Percentiles rank a stretch among this genome's conserved stretches.
Evolutionary conservation across 2,888 invertebrate species (phyloP).

Genomic region (Hemistola chrysoprasaria): DNA sequence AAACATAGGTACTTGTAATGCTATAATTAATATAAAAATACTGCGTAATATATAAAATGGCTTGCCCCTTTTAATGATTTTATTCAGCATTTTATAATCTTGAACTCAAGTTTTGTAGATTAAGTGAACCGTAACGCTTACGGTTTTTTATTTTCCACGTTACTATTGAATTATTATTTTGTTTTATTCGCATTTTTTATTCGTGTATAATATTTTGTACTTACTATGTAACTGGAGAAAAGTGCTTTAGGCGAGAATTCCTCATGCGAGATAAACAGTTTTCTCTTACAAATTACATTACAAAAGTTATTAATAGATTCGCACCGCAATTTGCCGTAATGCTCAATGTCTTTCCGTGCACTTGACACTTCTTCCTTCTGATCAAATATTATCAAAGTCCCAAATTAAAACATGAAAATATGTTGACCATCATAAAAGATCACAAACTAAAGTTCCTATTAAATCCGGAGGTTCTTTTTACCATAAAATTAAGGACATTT

Average conservation of each 20-base stretch:
- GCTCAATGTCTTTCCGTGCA: too few species aligned
- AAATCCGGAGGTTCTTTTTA: too few species aligned
- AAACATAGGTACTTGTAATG: too few species aligned
- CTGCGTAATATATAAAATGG: too few species aligned
- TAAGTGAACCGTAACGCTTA: constrained; percentile 48
- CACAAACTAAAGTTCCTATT: too few species aligned
- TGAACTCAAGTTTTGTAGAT: constrained; percentile 37
- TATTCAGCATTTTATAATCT: constrained; percentile 15
- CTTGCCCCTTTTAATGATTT: neutral
- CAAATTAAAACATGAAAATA: too few species aligned
- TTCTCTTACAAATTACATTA: neutral
- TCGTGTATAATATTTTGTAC: constrained; percentile 10
- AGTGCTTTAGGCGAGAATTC: constrained; percentile 21
- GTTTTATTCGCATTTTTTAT: constrained; percentile 23
- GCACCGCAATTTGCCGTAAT: too few species aligned
- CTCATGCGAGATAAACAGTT: constrained; percentile 21
- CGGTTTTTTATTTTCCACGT: constrained; percentile 34
- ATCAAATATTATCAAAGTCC: too few species aligned
- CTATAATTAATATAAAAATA: too few species aligned
- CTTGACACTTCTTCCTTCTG: constrained; percentile 7
- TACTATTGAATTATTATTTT: constrained; percentile 26
- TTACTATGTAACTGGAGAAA: constrained; percentile 26
- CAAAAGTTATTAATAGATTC: too few species aligned
- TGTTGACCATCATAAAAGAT: too few species aligned
- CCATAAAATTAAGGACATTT: too few species aligned